Evolutionary conservation across 2,113 vertebrate genomes (phyloP), one percentile per base, ranked within the genome.

Genomic region (Uria lomvia): DNA sequence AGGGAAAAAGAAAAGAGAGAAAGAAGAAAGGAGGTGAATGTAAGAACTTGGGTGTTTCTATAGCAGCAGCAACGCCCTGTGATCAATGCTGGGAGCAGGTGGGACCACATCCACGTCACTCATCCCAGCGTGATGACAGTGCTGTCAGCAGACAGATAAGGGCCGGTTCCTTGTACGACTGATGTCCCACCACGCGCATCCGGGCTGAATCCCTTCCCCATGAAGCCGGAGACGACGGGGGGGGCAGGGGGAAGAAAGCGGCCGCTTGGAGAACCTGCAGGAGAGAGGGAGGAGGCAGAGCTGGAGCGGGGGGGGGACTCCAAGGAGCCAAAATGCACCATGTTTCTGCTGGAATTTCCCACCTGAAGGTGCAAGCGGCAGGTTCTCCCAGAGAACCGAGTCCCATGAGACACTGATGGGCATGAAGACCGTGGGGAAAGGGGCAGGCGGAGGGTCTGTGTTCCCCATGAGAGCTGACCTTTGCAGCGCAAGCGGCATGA

Each of bases 41-140:
- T 82, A 90, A 94, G 94, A 86, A 94, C 74, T 73, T 26, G 90
- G 77, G 92, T 95, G 94, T 96, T 96, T 94, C 96, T 95, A 96
- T 96, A 94, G 96, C 89, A 97, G 95, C 96, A 85, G 92, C 94
- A 94, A 92, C 32, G 11, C 77, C 84, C 83, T 0, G 23, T 13
- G 87, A 80, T 85, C 95, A 13, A 8, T 40, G 75, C 50, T 18
- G 63, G 84, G 88, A 92, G 92, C 94, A 92, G 95, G 95, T 95
- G 93, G 90, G 80, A 88, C 78, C 14, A 1, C 65, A 42, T 24
- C 65, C 86, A 68, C 52, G 40, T 94, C 86, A 43, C 94, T 95
- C 92, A 73, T 85, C 95, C 26, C 94, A 96, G 95, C 75, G 15
- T 85, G 95, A 27, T 66, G 95, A 92, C 88, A 74, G 89, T 17